These are phyloP conservation scores for Argyrosomus regius DNA, from an alignment of 2,797 vertebrate species.

Conservation along the genomic window DNA sequence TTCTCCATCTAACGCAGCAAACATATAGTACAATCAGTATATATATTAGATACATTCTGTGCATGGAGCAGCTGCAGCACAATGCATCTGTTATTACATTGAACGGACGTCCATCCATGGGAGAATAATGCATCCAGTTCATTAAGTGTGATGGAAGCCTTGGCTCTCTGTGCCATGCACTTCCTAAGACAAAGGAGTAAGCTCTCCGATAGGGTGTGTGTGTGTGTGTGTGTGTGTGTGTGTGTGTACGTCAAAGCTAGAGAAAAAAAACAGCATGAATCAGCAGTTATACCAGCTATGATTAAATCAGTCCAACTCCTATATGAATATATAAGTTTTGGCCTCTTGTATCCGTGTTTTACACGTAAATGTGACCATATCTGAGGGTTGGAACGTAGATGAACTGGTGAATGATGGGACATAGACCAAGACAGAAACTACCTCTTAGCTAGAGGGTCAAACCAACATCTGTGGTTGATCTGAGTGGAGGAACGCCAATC, in stretches of 20 bases:
- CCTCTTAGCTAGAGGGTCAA: neutral
- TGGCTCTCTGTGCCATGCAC: slow-evolving; percentile 49
- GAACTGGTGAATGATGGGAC: neutral
- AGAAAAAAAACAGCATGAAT: slow-evolving; percentile 16
- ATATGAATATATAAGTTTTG: no score
- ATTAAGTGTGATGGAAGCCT: slow-evolving; percentile 48
- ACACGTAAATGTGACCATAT: no score
- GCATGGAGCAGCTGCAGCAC: slow-evolving; percentile 31
- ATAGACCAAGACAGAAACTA: neutral
- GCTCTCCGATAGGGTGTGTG: slow-evolving; percentile 12
- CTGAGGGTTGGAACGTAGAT: neutral
- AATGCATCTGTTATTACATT: slow-evolving; percentile 31
- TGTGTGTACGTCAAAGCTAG: neutral
- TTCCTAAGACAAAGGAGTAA: slow-evolving; percentile 39
- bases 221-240: neutral
- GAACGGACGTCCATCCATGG: neutral
- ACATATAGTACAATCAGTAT: neutral
- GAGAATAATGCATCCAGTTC: slow-evolving; percentile 46
- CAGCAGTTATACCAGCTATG: neutral
- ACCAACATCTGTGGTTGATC: slow-evolving; percentile 8
- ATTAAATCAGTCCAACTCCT: neutral
- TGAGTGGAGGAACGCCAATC: neutral
- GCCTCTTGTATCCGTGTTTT: no score
- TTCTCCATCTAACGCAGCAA: slow-evolving; percentile 10
- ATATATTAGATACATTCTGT: neutral